Conservation (phyloP, 2,113 vertebrate genomes). For the Camarhynchus parvulus region DNA sequence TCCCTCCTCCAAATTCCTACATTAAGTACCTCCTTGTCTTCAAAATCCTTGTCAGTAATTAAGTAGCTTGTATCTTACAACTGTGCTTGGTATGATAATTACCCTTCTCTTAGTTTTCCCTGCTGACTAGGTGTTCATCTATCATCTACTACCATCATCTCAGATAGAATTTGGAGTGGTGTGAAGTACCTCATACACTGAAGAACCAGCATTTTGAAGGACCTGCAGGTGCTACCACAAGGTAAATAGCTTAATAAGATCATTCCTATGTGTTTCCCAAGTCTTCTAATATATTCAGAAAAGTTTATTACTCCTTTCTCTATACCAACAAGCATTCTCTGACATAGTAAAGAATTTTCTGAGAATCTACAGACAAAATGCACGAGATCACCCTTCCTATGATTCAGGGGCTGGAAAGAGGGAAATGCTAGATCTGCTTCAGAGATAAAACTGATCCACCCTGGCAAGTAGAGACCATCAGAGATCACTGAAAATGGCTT, state of each 20-base stretch:
- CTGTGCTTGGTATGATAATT: conserved; percentile 6
- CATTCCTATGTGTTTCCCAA: not conserved
- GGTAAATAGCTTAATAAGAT: not conserved
- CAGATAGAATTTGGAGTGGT: conserved; percentile 1
- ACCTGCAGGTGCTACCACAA: conserved; percentile 24
- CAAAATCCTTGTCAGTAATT: conserved; percentile 19
- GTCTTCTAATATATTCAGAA: not conserved
- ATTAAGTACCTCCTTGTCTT: not conserved
- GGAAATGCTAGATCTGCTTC: not conserved
- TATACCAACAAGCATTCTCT: not conserved
- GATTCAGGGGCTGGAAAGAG: not conserved
- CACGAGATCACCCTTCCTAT: not conserved
- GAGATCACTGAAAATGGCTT: not conserved
- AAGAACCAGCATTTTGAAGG: conserved; percentile 29
- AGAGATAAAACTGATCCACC: not conserved
- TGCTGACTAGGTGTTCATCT: not conserved
- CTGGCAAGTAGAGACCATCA: not conserved
- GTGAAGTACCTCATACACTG: not conserved
- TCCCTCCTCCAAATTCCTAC: not conserved
- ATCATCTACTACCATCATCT: not conserved
- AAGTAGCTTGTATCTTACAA: not conserved
- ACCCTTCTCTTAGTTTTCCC: not conserved
- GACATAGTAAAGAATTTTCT: not conserved
- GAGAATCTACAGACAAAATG: not conserved
- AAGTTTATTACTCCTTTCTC: not conserved